Conservation (phyloP, 2,888 invertebrate species). For the Pinctada fucata region DNA sequence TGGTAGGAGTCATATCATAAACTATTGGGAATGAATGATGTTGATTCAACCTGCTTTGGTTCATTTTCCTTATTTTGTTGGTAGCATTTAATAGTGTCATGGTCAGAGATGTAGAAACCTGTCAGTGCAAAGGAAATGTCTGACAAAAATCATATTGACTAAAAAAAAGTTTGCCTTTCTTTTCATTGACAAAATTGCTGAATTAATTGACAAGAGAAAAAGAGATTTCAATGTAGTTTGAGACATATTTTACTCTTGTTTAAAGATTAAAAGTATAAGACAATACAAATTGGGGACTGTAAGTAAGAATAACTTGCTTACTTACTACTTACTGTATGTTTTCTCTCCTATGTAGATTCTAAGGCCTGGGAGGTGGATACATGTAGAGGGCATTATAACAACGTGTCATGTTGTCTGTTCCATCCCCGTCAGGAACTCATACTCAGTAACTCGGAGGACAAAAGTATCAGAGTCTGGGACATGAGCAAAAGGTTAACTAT, state of each 20-base stretch:
- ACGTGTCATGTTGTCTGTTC: slow-evolving; percentile 97
- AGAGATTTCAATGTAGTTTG: no score
- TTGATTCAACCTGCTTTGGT: neutral
- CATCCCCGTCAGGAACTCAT: slow-evolving; percentile 98
- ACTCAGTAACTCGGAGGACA: slow-evolving; percentile 97
- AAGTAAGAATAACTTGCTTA: no score
- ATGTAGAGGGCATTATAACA: slow-evolving; percentile 99
- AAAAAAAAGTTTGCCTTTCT: no score
- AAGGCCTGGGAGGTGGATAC: slow-evolving; percentile 99
- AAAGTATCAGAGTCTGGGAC: slow-evolving; percentile 98
- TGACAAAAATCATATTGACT: neutral
- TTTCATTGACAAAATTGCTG: no score
- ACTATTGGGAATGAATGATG: neutral
- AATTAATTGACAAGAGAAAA: no score
- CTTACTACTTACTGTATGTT: no score
- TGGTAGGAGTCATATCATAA: slow-evolving; percentile 81
- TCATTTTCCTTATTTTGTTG: neutral
- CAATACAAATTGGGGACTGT: no score
- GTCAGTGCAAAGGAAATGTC: neutral
- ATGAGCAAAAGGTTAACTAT: slow-evolving; percentile 81
- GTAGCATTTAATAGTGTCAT: neutral
- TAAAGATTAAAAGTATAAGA: no score
- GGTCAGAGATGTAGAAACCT: neutral
- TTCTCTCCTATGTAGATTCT: slow-evolving; percentile 70
- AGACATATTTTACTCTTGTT: no score